Percentiles rank a stretch among this genome's conserved stretches.
These are phyloP conservation scores for Mesembrinibis cayennensis DNA, from an alignment of 2,113 vertebrate genomes.

Conservation along the genomic window DNA sequence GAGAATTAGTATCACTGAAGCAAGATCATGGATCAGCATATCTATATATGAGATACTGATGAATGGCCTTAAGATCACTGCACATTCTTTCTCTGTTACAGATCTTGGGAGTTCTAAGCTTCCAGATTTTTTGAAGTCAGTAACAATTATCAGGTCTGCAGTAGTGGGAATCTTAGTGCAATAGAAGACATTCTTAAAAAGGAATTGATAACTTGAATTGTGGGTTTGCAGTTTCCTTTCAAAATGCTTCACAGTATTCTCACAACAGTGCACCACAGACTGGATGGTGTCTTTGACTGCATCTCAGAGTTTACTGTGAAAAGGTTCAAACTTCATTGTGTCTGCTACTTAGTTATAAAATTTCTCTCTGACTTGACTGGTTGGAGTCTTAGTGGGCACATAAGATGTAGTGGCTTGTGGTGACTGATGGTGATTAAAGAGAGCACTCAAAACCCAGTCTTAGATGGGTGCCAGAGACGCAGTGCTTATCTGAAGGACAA, in stretches of 20 bases:
- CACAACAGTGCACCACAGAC: not conserved
- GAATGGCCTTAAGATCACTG: not conserved
- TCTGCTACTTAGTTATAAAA: not conserved
- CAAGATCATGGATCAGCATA: not conserved
- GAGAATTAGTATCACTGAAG: not conserved
- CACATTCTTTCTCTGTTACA: not conserved
- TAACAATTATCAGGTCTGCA: not conserved
- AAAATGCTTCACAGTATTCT: not conserved
- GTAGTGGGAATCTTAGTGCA: not conserved
- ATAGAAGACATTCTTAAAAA: not conserved
- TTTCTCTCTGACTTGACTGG: not conserved
- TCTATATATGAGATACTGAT: not conserved
- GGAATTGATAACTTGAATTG: not conserved
- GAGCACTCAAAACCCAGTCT: not conserved
- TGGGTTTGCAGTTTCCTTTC: not conserved
- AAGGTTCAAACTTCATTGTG: not conserved
- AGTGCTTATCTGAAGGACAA: not conserved
- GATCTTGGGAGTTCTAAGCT: not conserved
- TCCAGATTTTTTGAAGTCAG: not conserved
- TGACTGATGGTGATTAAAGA: not conserved
- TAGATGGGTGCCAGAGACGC: not conserved
- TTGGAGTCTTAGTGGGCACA: not conserved
- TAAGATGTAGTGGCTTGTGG: not conserved
- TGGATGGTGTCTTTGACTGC: not conserved
- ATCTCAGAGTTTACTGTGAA: not conserved